Conservation (phyloP, 2,888 invertebrate species). For the Meiosimyza decipiens region DNA sequence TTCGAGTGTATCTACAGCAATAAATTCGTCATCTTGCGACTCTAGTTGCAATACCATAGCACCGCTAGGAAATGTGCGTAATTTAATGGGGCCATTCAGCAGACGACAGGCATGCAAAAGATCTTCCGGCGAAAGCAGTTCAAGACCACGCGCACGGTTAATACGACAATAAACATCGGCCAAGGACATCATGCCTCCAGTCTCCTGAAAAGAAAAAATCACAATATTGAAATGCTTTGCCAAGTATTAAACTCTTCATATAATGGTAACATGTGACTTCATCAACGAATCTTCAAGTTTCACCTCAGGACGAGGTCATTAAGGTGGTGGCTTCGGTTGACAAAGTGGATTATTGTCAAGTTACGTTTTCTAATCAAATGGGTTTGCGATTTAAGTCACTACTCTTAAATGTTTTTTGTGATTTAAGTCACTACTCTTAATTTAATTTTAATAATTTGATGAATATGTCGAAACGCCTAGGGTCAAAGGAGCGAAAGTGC, state of each 20-base stretch:
- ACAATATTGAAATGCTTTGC: neutral
- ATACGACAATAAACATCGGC: constrained; percentile 97
- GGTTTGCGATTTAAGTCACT: too few species aligned
- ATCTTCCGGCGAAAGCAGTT: constrained; percentile 97
- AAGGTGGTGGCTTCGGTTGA: too few species aligned
- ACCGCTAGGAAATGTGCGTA: constrained; percentile 92
- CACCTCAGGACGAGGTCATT: too few species aligned
- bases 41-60: constrained; percentile 91
- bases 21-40: constrained; percentile 77
- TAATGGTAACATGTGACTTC: neutral
- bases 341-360: too few species aligned
- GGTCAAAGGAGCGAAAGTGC: too few species aligned
- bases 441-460: too few species aligned
- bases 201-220: constrained; percentile 71
- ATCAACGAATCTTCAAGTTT: too few species aligned
- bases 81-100: constrained; percentile 75
- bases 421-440: too few species aligned
- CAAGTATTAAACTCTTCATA: neutral
- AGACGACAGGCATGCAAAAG: constrained; percentile 89
- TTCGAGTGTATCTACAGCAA: constrained; percentile 75
- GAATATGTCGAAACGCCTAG: too few species aligned
- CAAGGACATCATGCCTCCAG: constrained; percentile 96
- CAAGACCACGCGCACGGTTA: constrained; percentile 95
- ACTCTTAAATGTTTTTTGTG: too few species aligned
- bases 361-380: too few species aligned